A percentile compares a stretch with the other conserved stretches of the same genome.
These are phyloP conservation scores for human (Homo sapiens) DNA, from an alignment of 2,113 vertebrate species.

Conservation along the genomic window GRCh38 chr4:128284501-128285000, in stretches of 20 bases:
- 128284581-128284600: conserved; percentile 26
- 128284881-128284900: background rate
- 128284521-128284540: conserved; percentile 35
- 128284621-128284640: background rate
- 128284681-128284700: background rate
- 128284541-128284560: background rate
- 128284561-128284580: conserved; percentile 4
- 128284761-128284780: conserved; percentile 42
- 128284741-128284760: conserved; percentile 8
- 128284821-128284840: conserved; percentile 1
- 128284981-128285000: background rate
- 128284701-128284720: background rate
- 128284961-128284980: background rate
- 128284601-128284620: conserved; percentile 1
- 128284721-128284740: conserved; percentile 16
- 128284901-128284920: background rate
- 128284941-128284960: background rate
- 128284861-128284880: background rate
- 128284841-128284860: background rate
- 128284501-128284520: conserved; percentile 56
- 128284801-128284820: background rate
- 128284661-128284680: conserved; percentile 14
- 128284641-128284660: conserved; percentile 3
- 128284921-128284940: conserved; percentile 21
- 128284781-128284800: conserved; percentile 33